These are phyloP conservation scores for Diacarnus erythraeanus DNA, from an alignment of 37 sponge, comb jelly and placozoan genomes.

Conservation along the genomic window DNA sequence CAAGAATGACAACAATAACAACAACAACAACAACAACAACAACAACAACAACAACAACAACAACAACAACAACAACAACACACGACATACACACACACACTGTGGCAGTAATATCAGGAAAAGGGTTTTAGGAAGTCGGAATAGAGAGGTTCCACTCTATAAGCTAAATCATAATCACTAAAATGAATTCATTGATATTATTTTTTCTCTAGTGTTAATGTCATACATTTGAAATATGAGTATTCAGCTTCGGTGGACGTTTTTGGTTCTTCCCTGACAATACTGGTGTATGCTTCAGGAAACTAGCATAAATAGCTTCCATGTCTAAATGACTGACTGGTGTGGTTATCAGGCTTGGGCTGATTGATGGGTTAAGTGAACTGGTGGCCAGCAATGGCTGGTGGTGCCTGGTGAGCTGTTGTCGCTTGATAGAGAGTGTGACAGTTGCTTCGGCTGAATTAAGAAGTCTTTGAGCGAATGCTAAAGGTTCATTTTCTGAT, in stretches of 20 bases:
- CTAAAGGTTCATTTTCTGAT: constrained; percentile 31
- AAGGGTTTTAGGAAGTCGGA: too few species aligned
- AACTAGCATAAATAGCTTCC: neutral
- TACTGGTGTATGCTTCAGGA: neutral
- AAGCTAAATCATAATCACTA: too few species aligned
- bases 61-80: constrained; percentile 1
- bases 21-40: neutral
- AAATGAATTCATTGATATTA: too few species aligned
- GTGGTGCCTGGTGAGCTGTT: neutral
- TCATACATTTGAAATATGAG: neutral
- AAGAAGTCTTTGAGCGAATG: constrained; percentile 19
- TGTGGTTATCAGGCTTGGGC: neutral
- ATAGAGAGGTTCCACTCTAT: too few species aligned
- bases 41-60: neutral
- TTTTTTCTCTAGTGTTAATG: too few species aligned
- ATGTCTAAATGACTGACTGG: neutral
- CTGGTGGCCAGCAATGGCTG: neutral
- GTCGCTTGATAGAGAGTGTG: constrained; percentile 39
- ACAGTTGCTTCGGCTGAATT: constrained; percentile 4
- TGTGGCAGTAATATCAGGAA: too few species aligned
- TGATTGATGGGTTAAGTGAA: neutral
- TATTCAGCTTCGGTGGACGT: neutral
- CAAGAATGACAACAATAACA: neutral
- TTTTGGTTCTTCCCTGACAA: neutral
- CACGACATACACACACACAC: too few species aligned